Percentiles rank a stretch among this genome's conserved stretches.
phyloP scores from a whole-genome alignment of 2,113 vertebrate species.

The Myrmecophaga tridactyla region DNA sequence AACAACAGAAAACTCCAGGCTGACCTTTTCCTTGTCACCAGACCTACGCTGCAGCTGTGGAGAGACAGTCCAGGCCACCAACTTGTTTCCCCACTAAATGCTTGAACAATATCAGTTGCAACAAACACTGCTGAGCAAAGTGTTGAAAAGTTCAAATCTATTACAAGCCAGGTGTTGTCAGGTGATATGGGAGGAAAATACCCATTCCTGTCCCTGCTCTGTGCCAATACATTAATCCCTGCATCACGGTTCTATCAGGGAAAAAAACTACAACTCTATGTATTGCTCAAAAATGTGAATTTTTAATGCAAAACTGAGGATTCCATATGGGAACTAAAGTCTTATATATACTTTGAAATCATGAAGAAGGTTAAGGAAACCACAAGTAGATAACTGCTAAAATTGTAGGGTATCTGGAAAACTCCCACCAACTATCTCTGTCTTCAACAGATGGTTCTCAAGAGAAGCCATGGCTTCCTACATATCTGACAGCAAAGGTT shows the following conservation, averaged over 20 bases:
- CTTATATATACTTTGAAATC: not conserved
- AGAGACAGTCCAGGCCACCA: not conserved
- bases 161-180: not conserved
- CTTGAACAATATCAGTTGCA: not conserved
- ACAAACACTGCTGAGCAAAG: not conserved
- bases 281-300: not conserved
- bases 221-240: not conserved
- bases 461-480: not conserved
- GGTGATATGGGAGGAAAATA: not conserved
- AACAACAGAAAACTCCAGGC: not conserved
- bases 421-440: not conserved
- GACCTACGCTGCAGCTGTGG: not conserved
- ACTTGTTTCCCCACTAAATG: not conserved
- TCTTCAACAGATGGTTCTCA: not conserved
- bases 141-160: not conserved
- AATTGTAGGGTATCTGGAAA: not conserved
- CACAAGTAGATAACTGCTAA: not conserved
- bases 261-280: not conserved
- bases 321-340: not conserved
- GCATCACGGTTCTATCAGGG: accelerated
- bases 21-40: not conserved
- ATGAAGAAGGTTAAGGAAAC: not conserved
- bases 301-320: not conserved
- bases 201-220: not conserved
- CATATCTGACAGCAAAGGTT: too few species aligned